These are phyloP conservation scores for Nipponacmea schrenckii DNA, from an alignment of 2,888 invertebrate genomes.

Conservation along the genomic window DNA sequence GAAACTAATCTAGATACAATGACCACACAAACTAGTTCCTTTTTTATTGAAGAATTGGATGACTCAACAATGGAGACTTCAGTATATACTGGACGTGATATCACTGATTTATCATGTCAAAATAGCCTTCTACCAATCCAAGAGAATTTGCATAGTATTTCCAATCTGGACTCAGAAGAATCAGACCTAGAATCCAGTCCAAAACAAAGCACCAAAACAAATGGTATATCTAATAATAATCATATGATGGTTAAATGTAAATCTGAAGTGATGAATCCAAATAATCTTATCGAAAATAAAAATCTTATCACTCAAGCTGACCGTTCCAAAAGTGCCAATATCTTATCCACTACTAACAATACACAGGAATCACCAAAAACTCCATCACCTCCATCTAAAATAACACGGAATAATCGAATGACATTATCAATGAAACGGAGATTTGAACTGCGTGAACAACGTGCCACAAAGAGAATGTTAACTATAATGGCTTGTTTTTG, in stretches of 20 bases:
- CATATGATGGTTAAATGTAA: slow-evolving; percentile 8
- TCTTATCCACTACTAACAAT: slow-evolving; percentile 18
- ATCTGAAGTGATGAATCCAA: slow-evolving; percentile 7
- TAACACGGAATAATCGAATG: slow-evolving; percentile 31
- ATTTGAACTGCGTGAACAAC: slow-evolving; percentile 63
- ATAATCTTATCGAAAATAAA: background rate
- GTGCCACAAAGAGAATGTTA: slow-evolving; percentile 67
- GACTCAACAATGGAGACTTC: background rate
- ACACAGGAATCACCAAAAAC: slow-evolving; percentile 10
- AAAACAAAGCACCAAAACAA: background rate
- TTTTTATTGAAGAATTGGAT: background rate
- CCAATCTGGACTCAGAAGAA: background rate
- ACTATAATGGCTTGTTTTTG: slow-evolving; percentile 67
- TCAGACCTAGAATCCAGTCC: background rate
- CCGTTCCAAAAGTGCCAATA: slow-evolving; percentile 36
- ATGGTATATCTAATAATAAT: slow-evolving; percentile 4
- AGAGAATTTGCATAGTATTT: background rate
- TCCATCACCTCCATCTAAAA: slow-evolving; percentile 21
- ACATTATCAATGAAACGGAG: slow-evolving; percentile 49
- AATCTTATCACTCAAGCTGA: slow-evolving; percentile 3
- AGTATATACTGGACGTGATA: background rate
- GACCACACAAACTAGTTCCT: background rate
- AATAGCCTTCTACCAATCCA: background rate
- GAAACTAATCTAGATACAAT: background rate
- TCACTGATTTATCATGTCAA: background rate